Base-by-base conservation (phyloP, 2,888 invertebrate genomes). In the Dicyrtomina minuta region DNA sequence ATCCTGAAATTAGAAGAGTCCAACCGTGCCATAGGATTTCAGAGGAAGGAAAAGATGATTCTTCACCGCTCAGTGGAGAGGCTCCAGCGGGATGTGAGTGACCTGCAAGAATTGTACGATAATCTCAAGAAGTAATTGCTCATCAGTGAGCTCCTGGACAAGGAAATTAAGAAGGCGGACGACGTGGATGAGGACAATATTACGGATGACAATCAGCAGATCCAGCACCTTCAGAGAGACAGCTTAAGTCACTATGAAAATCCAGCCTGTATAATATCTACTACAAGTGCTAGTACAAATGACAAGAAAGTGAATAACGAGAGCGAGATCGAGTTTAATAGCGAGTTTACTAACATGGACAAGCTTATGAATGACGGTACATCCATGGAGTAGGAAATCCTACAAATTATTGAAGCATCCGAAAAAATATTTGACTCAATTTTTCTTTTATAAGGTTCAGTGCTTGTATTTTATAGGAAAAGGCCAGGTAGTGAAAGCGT, bases 31-130 rank as follows among this genome's bases (percentile, higher is more conserved):
- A 83, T 90, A 60, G 87, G 87, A 77, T 85, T 85, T 20, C 90
- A 91, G 82, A 84, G 88, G 84, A 89, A 90, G 90, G 90, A 91
- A 80, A 90, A 90, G 79, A 83, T 84, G 58, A 83, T 85, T 59
- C 80, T 90, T 26, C 87, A 88, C 79, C 85, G 87, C 79, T 86
- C 84, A 65, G 84, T 90, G 66, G 90, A 90, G 78, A 86, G 88
- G 78, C 79, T 89, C n/a, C 86, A 87, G 60, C 81, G 84, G n/a
- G 90, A 91, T 79, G 81, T 89, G 55, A 70, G 72, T 27, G 78
- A 78, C 53, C 70, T 78, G 39, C 74, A 77, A 51, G 66, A 75
- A 66, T 69, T 78, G 60, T 78, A 78, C 55, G 77, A 78, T 43
- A 77, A 75, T 60, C 55, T 78, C 24, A 75, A 75, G n/a, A 77